Conservation (phyloP, 2,113 vertebrate genomes). For the Charadrius vociferus region DNA sequence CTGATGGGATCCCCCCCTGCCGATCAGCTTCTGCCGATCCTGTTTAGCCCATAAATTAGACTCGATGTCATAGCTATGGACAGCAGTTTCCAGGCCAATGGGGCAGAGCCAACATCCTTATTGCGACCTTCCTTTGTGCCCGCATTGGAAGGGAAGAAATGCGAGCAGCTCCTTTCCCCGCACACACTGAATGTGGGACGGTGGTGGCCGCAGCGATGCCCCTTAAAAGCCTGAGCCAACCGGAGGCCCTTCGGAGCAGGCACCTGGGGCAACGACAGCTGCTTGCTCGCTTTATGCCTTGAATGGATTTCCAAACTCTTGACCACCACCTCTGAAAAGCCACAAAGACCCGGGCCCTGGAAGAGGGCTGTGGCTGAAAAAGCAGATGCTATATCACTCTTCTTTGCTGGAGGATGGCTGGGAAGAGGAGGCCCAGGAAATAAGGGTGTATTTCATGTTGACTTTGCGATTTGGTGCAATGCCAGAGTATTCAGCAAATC, state of each 20-base stretch:
- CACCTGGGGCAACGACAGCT: background rate
- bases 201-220: background rate
- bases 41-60: background rate
- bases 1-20: background rate
- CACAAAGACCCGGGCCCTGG: background rate
- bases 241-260: background rate
- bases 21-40: background rate
- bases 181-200: fast-evolving
- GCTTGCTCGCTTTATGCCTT: background rate
- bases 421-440: conserved; percentile 27
- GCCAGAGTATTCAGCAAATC: background rate
- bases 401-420: background rate
- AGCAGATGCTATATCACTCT: background rate
- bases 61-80: background rate
- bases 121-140: background rate
- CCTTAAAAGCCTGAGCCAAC: background rate
- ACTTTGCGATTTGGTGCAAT: background rate
- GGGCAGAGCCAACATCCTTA: background rate
- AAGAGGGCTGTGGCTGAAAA: background rate
- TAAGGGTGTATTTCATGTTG: conserved; percentile 30
- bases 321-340: background rate
- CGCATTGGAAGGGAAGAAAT: background rate
- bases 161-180: background rate
- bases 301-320: background rate
- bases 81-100: background rate